These are phyloP conservation scores for Taenaris catops DNA, from an alignment of 2,888 invertebrate species.

Conservation along the genomic window DNA sequence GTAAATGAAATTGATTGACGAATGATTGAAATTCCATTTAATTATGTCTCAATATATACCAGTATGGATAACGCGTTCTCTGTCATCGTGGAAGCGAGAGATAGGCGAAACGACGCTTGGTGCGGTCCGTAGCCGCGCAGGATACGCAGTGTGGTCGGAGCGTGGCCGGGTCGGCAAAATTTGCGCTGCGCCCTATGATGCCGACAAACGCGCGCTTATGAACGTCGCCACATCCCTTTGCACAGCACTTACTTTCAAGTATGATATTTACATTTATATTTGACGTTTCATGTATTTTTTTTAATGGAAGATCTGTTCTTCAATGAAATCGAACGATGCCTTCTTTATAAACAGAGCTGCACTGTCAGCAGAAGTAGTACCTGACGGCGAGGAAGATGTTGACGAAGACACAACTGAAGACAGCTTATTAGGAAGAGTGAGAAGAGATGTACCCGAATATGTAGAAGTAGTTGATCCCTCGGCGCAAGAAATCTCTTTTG, in stretches of 20 bases:
- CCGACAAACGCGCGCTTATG: constrained; percentile 78
- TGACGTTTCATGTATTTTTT: too few relatives aligned
- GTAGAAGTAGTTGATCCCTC: constrained; percentile 91
- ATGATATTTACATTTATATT: too few relatives aligned
- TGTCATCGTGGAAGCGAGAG: constrained; percentile 82
- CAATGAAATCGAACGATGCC: too few relatives aligned
- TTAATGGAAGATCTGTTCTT: too few relatives aligned
- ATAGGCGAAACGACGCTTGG: constrained; percentile 85
- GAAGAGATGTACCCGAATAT: constrained; percentile 75
- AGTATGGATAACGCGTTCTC: constrained; percentile 88
- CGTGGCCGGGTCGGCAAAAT: constrained; percentile 89
- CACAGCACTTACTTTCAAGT: constrained; percentile 88
- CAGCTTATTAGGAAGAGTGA: constrained; percentile 43
- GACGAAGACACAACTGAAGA: constrained; percentile 67
- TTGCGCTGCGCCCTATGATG: constrained; percentile 89
- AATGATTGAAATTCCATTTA: too few relatives aligned
- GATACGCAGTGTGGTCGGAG: constrained; percentile 93
- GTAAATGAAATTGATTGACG: too few relatives aligned
- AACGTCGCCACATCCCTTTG: constrained; percentile 90
- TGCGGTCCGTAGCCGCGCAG: constrained; percentile 84
- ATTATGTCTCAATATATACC: too few relatives aligned
- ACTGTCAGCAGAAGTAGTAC: constrained; percentile 83
- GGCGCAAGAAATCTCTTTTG: constrained; percentile 89
- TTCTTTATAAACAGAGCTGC: constrained; percentile 81
- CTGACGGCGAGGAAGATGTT: constrained; percentile 81